Evolutionary conservation across 2,888 invertebrate species (phyloP).

Genomic region (Microplitis deprimator): DNA sequence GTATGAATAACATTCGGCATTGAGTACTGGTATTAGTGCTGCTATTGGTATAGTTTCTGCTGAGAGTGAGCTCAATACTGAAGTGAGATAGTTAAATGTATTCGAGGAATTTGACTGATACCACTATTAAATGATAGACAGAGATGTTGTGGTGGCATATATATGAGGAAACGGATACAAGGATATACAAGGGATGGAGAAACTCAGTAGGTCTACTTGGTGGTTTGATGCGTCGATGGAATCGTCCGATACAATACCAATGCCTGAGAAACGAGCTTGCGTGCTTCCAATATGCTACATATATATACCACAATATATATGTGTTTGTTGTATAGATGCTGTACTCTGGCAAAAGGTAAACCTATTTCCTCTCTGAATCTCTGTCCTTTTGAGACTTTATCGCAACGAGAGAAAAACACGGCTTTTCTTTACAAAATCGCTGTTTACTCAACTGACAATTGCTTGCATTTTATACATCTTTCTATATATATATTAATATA

Average conservation of each 20-base stretch:
- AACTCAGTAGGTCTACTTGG: neutral
- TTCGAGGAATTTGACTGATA: neutral
- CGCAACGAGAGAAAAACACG: conserved; percentile 1
- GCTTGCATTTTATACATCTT: neutral
- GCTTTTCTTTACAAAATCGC: conserved; percentile 21
- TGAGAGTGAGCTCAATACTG: neutral
- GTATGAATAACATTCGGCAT: too few species aligned
- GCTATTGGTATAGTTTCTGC: neutral
- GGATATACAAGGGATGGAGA: neutral
- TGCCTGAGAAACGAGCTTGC: conserved; percentile 23
- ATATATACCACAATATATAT: neutral
- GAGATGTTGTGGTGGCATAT: neutral
- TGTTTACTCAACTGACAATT: conserved; percentile 18
- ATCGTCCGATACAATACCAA: conserved; percentile 28
- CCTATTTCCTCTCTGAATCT: conserved; percentile 30
- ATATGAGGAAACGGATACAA: conserved; percentile 4
- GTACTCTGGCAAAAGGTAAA: conserved; percentile 22
- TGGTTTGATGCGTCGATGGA: conserved; percentile 24
- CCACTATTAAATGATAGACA: conserved; percentile 4
- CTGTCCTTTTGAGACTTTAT: conserved; percentile 31
- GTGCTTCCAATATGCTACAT: conserved; percentile 1
- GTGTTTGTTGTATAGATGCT: conserved; percentile 2
- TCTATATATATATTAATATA: neutral
- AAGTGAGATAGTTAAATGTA: neutral
- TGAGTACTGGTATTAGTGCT: neutral